These are phyloP conservation scores for Drosophila sp. DNA, from an alignment of 1,140 invertebrate species.

Conservation along the genomic window DNA sequence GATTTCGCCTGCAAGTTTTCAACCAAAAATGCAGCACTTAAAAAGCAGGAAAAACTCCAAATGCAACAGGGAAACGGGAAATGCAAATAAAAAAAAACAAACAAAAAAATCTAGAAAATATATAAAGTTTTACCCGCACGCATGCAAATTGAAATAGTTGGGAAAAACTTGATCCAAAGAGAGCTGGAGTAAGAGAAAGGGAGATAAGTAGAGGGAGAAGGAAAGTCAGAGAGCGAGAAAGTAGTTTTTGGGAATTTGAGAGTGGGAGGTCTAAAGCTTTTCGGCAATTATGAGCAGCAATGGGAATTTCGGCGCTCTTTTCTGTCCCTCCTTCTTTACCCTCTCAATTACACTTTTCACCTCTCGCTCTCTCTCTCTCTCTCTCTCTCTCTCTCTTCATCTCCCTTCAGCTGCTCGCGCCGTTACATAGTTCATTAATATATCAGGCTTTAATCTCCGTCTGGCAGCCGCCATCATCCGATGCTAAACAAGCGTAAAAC, in stretches of 20 bases:
- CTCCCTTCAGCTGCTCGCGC: not conserved
- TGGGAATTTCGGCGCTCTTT: not conserved
- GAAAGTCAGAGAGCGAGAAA: not conserved
- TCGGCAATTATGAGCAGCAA: slow-evolving; percentile 33
- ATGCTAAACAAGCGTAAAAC: slow-evolving; percentile 56
- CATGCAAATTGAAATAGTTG: slow-evolving; percentile 53
- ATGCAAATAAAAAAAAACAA: slow-evolving; percentile 1
- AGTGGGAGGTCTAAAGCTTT: slow-evolving; percentile 16
- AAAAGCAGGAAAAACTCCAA: slow-evolving; percentile 13
- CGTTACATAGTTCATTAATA: slow-evolving; percentile 59
- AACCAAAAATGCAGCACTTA: slow-evolving; percentile 24
- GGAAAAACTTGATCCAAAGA: slow-evolving; percentile 30
- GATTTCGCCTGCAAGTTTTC: slow-evolving; percentile 22
- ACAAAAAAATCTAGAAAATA: not conserved
- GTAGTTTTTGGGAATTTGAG: not conserved
- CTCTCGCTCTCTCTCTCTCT: not conserved
- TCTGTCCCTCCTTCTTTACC: not conserved
- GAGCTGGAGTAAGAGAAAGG: not conserved
- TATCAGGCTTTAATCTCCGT: slow-evolving; percentile 60
- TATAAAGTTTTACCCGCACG: slow-evolving; percentile 35
- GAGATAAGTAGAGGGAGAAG: too few relatives aligned
- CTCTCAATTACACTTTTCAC: too few relatives aligned
- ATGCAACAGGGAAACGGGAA: not conserved
- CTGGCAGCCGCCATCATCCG: slow-evolving; percentile 37
- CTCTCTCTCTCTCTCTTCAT: not conserved